Percentiles rank a stretch among this genome's conserved stretches.
Conservation (phyloP, 1,140 invertebrate species). For the Scaptodrosophila lebanonensis region DNA sequence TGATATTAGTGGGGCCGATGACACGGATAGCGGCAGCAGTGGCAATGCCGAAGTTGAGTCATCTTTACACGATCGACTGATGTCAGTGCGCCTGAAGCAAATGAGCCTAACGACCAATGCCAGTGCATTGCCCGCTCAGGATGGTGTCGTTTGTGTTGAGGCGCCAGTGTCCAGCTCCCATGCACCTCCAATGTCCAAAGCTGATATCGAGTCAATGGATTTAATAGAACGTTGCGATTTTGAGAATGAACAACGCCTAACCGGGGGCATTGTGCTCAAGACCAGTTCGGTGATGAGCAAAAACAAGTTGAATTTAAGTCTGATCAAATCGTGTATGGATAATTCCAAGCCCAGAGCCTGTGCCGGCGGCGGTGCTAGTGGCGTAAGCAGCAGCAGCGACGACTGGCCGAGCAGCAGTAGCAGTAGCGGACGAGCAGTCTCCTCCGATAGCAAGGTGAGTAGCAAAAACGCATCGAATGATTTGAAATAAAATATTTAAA, state of each 20-base stretch:
- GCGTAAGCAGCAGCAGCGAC: constrained; percentile 31
- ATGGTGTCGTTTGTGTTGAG: constrained; percentile 28
- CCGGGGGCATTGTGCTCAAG: constrained; percentile 67
- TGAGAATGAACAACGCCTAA: constrained; percentile 68
- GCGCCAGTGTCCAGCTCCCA: constrained; percentile 6
- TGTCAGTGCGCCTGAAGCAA: constrained; percentile 70
- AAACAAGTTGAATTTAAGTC: constrained; percentile 70
- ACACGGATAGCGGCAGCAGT: not conserved
- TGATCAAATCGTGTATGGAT: constrained; percentile 55
- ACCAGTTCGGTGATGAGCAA: constrained; percentile 55
- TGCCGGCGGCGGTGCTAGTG: not conserved
- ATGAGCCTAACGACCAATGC: constrained; percentile 62
- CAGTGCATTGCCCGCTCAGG: constrained; percentile 2
- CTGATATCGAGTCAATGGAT: constrained; percentile 74
- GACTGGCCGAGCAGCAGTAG: constrained; percentile 63
- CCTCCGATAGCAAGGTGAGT: constrained; percentile 70
- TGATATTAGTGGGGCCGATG: not conserved
- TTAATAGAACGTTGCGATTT: constrained; percentile 72
- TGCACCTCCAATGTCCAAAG: constrained; percentile 24
- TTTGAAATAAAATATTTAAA: not conserved
- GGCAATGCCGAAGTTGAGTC: constrained; percentile 26
- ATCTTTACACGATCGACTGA: constrained; percentile 54
- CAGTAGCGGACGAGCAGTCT: constrained; percentile 57
- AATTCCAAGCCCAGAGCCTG: constrained; percentile 11
- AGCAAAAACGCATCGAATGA: no score